Evolutionary conservation across 2,888 invertebrate genomes (phyloP), one percentile per base, ranked within the genome.

Genomic region (Sisyra nigra): DNA sequence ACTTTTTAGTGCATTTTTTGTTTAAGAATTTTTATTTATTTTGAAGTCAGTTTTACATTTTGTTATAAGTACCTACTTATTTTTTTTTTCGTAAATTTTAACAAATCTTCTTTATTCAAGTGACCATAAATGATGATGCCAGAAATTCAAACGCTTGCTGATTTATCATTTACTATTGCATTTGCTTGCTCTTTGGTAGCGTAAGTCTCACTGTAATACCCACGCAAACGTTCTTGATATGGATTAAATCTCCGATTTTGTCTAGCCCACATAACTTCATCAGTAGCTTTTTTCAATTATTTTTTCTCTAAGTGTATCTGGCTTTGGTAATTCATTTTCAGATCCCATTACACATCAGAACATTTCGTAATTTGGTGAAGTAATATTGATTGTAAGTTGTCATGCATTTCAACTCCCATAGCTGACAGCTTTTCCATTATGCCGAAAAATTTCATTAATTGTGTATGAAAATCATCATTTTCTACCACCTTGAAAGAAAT

Each of bases 141-240:
- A 34, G 10, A 34, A 34, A n/a, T 34, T 34, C 34, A 34, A 11
- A 34, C n/a, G n/a, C 34, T 34, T n/a, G 34, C n/a, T n/a, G 34
- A 34, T 7, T 34, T 34, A 34, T 34, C 34, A 34, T 34, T 34
- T 34, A 13, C 34, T n/a, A n/a, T n/a, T 34, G 34, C 34, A 34
- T 34, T 34, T 34, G 34, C 34, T 34, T 34, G 34, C 34, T 34
- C 34, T 34, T 7, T 34, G 13, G 6, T 34, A 34, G 11, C 34
- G 13, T 13, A 30, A 30, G 10, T n/a, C n/a, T n/a, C n/a, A n/a
- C n/a, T n/a, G n/a, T n/a, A n/a, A n/a, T n/a, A n/a, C n/a, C n/a
- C n/a, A n/a, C n/a, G n/a, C n/a, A n/a, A n/a, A n/a, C n/a, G n/a
- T n/a, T n/a, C n/a, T n/a, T n/a, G n/a, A n/a, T n/a, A n/a, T n/a